Percentiles rank a stretch among this genome's conserved stretches.
These are phyloP conservation scores for Ophioninae sp. DNA, from an alignment of 2,888 invertebrate genomes.

Conservation along the genomic window DNA sequence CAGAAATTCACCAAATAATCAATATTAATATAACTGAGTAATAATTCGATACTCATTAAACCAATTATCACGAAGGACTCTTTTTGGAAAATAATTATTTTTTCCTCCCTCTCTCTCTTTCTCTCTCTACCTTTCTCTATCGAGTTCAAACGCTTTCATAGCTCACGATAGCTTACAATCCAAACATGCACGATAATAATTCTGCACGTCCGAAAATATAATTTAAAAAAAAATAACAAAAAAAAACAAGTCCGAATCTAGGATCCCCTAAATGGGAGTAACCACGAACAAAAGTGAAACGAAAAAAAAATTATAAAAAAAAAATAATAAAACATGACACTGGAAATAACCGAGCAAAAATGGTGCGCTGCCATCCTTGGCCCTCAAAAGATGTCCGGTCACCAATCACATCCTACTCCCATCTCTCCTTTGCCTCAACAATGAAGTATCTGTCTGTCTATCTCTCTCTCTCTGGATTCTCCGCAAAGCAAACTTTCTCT, in stretches of 20 bases:
- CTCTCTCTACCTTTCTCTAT: conserved; percentile 11
- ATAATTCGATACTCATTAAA: background rate
- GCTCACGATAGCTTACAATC: conserved; percentile 14
- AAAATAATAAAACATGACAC: conserved; percentile 5
- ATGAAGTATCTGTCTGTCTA: conserved; percentile 11
- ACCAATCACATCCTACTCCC: conserved; percentile 37
- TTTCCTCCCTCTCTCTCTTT: conserved; percentile 23
- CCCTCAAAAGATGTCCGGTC: conserved; percentile 26
- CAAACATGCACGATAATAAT: conserved; percentile 22
- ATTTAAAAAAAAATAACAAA: conserved; percentile 62
- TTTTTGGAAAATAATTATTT: background rate
- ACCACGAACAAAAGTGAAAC: conserved; percentile 29
- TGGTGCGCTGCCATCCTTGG: conserved; percentile 25
- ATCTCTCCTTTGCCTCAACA: conserved; percentile 13
- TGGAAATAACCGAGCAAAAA: conserved; percentile 31
- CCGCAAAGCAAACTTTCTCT: conserved; percentile 62
- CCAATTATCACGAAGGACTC: background rate
- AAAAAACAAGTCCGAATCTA: conserved; percentile 76
- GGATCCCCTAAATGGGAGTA: conserved; percentile 74
- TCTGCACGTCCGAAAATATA: conserved; percentile 50
- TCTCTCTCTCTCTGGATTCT: conserved; percentile 48
- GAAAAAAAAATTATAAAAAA: conserved; percentile 38
- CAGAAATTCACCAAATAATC: background rate
- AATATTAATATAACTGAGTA: background rate
- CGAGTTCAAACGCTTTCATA: background rate